Conservation (phyloP, 2,888 invertebrate species). For the Timandra comae region DNA sequence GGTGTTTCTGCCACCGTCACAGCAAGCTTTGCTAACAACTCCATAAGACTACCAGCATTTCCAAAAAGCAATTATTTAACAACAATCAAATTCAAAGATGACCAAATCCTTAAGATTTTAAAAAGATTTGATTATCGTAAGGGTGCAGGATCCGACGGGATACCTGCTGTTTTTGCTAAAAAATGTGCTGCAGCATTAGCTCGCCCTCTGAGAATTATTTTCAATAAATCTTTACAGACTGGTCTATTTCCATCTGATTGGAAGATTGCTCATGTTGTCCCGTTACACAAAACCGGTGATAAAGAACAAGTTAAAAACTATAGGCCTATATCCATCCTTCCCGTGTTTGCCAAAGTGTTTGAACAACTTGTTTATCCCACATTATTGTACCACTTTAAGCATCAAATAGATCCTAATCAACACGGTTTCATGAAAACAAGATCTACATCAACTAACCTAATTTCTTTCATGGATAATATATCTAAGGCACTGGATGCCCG, state of each 20-base stretch:
- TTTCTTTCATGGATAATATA: conserved; percentile 6
- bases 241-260: conserved; percentile 10
- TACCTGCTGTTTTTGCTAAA: conserved; percentile 1
- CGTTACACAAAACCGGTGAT: conserved; percentile 10
- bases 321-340: conserved; percentile 13
- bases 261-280: conserved; percentile 13
- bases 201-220: conserved; percentile 4
- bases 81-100: neutral
- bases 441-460: conserved; percentile 16
- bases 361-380: conserved; percentile 11
- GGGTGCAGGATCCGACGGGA: conserved; percentile 9
- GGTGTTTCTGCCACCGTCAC: too few relatives aligned
- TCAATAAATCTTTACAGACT: conserved; percentile 5
- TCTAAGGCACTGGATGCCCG: conserved; percentile 9
- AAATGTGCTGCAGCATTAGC: neutral
- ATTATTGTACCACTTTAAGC: conserved; percentile 8
- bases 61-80: conserved; percentile 1
- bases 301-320: conserved; percentile 8
- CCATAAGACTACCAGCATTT: too few relatives aligned
- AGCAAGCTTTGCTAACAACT: too few relatives aligned
- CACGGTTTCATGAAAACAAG: conserved; percentile 17
- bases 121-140: conserved; percentile 9
- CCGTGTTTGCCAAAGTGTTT: conserved; percentile 13
- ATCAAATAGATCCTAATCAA: conserved; percentile 6
- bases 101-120: conserved; percentile 6